Evolutionary conservation across 2,113 vertebrate species (phyloP), one percentile per base, ranked within the genome.

Genomic region (Sturnira hondurensis): DNA sequence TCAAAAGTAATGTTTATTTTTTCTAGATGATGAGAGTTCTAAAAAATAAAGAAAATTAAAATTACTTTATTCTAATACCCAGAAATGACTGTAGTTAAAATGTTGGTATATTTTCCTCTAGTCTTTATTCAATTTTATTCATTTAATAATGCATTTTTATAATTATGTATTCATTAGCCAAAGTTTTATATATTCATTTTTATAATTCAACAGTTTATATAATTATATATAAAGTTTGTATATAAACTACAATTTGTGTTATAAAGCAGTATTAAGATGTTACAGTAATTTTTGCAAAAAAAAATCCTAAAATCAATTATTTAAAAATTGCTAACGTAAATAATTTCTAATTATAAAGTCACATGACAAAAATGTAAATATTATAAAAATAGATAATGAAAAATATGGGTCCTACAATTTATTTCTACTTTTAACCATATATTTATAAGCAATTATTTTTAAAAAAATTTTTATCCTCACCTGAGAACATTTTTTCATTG

Each of bases 311-410:
- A 96, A 45, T 74, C 71, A 84, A 26, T 95, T 56, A 22, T 76
- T 74, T 43, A 50, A n/a, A 52, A 89, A 85, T 83, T n/a, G 19
- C 38, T 54, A 67, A 86, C 73, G 50, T 19, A 84, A 9, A 36
- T 73, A 0, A 47, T 90, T 96, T 96, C 58, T 93, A 10, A 80
- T 68, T 47, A 92, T 88, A 70, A 94, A 94, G 67, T 73, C 2
- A 31, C 13, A n/a, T 87, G 52, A 93, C 38, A 89, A 76, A 95
- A 74, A 70, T 92, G 33, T 86, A 82, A 96, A 77, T 82, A 65
- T 94, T 93, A 90, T 73, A 87, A 95, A 97, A 93, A 41, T 58
- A 77, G 20, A 52, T 89, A 8, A 78, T 76, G 58, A 76, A 89
- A 80, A 95, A 38, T 77, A 5, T 50, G 22, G 91, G 6, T 70